Evolutionary conservation across 2,888 invertebrate species (phyloP).

Genomic region (Tiphia femorata): DNA sequence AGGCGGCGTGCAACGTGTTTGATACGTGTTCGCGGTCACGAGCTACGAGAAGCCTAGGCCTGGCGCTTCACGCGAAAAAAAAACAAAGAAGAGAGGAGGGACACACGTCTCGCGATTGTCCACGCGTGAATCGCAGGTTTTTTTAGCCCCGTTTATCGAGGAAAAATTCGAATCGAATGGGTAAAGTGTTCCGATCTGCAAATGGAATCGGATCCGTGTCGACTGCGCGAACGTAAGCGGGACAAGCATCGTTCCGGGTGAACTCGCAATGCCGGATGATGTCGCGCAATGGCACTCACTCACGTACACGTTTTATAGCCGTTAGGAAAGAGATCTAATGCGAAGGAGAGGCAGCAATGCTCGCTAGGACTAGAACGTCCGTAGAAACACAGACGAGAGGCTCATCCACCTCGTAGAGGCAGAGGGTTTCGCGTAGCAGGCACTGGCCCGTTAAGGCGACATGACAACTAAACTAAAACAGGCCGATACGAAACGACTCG

Average conservation of each 20-base stretch:
- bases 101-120: background rate
- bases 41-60: too few species aligned
- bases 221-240: background rate
- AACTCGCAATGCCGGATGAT: conserved; percentile 20
- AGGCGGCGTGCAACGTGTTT: conserved; percentile 27
- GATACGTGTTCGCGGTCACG: conserved; percentile 35
- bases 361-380: background rate
- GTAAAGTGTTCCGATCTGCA: too few species aligned
- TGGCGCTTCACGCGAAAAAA: conserved; percentile 17
- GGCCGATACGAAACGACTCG: conserved; percentile 8
- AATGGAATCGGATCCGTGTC: too few species aligned
- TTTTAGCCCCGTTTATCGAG: too few species aligned
- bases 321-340: conserved; percentile 9
- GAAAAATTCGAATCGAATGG: background rate
- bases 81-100: background rate
- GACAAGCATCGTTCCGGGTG: background rate
- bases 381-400: background rate
- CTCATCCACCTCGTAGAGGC: conserved; percentile 8
- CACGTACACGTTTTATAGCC: conserved; percentile 17
- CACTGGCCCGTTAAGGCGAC: background rate
- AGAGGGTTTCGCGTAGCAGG: too few species aligned
- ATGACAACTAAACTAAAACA: background rate
- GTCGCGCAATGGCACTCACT: conserved; percentile 21
- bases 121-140: background rate
- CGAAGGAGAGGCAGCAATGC: conserved; percentile 6